phyloP scores from a whole-genome alignment of 2,888 invertebrate species.

The Diachrysia chrysitis region DNA sequence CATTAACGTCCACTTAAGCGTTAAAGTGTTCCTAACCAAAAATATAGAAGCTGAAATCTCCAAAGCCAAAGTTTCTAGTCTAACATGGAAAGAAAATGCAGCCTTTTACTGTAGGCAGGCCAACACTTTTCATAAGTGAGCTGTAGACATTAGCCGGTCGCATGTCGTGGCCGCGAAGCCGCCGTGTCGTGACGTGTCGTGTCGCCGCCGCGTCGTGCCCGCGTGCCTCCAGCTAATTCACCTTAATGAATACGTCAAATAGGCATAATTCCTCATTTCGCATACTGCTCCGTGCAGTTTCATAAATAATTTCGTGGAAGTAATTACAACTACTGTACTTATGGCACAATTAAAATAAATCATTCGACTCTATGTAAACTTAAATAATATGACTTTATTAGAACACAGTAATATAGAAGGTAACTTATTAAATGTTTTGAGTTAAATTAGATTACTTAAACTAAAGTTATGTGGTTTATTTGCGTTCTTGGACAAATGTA shows the following conservation, averaged over 20 bases:
- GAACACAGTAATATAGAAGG: background rate
- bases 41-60: too few species aligned
- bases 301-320: slow-evolving; percentile 35
- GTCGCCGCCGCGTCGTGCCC: slow-evolving; percentile 23
- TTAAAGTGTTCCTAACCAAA: too few species aligned
- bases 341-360: slow-evolving; percentile 36
- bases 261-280: slow-evolving; percentile 55
- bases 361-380: slow-evolving; percentile 1
- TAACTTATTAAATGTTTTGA: background rate
- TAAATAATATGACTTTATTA: background rate
- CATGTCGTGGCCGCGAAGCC: slow-evolving; percentile 26
- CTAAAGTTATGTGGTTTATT: background rate
- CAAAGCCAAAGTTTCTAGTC: too few species aligned
- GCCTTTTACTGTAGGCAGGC: background rate
- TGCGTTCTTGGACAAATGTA: background rate
- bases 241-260: slow-evolving; percentile 64
- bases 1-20: too few species aligned
- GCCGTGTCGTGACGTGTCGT: slow-evolving; percentile 21
- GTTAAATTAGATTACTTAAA: slow-evolving; percentile 1
- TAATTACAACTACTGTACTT: slow-evolving; percentile 41
- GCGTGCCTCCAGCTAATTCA: slow-evolving; percentile 55
- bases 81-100: background rate
- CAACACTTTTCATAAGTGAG: slow-evolving; percentile 6
- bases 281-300: slow-evolving; percentile 29
- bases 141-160: background rate